These are phyloP conservation scores for Rhopilema esculentum DNA, from an alignment of 30 jellyfish, hydroid and myxozoan genomes.

Conservation along the genomic window DNA sequence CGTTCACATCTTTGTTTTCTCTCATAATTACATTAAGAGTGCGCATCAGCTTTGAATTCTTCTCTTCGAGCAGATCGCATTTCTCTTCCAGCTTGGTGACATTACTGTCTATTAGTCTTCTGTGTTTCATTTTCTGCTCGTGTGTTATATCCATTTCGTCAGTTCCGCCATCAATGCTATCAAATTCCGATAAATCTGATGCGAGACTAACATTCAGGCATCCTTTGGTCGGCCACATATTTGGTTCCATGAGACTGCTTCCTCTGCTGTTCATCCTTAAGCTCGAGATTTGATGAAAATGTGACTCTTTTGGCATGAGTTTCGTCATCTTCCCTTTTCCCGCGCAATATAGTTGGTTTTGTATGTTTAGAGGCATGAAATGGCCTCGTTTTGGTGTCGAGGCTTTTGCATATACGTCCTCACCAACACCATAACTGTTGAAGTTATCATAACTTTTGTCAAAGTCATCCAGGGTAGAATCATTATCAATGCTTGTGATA, in stretches of 20 bases:
- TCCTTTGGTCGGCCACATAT: conserved; percentile 27
- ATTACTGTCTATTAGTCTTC: conserved; percentile 26
- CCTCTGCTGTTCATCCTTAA: neutral
- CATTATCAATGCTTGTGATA: conserved; percentile 51
- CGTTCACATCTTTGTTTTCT: conserved; percentile 76
- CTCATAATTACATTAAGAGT: conserved; percentile 70
- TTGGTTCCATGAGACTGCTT: neutral
- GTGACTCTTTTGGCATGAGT: neutral
- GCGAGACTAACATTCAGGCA: conserved; percentile 45
- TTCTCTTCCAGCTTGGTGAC: conserved; percentile 68
- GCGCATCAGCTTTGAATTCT: conserved; percentile 63
- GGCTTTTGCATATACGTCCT: conserved; percentile 39
- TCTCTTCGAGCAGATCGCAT: conserved; percentile 63
- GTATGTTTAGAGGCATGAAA: conserved; percentile 45
- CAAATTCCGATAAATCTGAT: conserved; percentile 45
- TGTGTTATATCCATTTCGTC: conserved; percentile 49
- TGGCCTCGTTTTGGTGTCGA: conserved; percentile 72
- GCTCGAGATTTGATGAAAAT: neutral
- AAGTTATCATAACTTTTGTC: conserved; percentile 33
- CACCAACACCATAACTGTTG: conserved; percentile 23
- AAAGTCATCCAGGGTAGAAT: conserved; percentile 51
- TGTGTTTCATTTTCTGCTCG: conserved; percentile 37
- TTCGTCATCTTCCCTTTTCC: neutral
- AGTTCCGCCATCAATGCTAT: conserved; percentile 52
- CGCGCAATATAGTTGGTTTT: conserved; percentile 35